Base-by-base conservation (phyloP, 2,888 invertebrate species). In the Ennomos fuscantarius region DNA sequence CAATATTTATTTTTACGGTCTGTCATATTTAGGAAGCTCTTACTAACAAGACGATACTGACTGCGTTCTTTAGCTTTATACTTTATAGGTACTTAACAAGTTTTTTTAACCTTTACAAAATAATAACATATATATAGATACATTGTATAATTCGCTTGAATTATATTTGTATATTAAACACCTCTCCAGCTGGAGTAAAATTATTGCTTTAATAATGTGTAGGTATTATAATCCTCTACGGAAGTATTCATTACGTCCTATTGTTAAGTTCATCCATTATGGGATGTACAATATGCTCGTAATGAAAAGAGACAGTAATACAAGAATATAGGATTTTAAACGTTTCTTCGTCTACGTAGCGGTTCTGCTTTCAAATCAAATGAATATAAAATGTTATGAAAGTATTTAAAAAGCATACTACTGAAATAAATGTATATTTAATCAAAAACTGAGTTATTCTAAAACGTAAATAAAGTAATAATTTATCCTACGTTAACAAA, bases 1-100 rank as follows among this genome's bases (percentile, higher is more conserved):
- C 46, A 60, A 69, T 77, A 73, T 82, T 82, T 79, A 73, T 74
- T 76, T 79, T 80, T 68, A 72, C 82, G 67, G 62, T 61, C 76
- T 84, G 83, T 77, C 68, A 84, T 70, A 79, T 83, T 82, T 82
- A 71, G 77, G 73, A 66, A 66, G 66, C 54, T 63, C 65, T 60
- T 73, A 70, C 72, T 74, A 79, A 74, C 69, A 70, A 66, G 66
- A 33, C 11, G 34, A 44, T 43, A 58, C 37, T 53, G 52, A 32
- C 41, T 12, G 13, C 15, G 35, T 35, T 39, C n/a, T 54, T 32
- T 46, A 45, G 36, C 47, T 48, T 39, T n/a, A n/a, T n/a, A n/a
- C n/a, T n/a, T n/a, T n/a, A n/a, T n/a, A n/a, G n/a, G n/a, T n/a
- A n/a, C n/a, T 24, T 24, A 24, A 6, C 24, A 24, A 24, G 24